Evolutionary conservation across 2,113 vertebrate species (phyloP).

Genomic region (Peromyscus leucopus): DNA sequence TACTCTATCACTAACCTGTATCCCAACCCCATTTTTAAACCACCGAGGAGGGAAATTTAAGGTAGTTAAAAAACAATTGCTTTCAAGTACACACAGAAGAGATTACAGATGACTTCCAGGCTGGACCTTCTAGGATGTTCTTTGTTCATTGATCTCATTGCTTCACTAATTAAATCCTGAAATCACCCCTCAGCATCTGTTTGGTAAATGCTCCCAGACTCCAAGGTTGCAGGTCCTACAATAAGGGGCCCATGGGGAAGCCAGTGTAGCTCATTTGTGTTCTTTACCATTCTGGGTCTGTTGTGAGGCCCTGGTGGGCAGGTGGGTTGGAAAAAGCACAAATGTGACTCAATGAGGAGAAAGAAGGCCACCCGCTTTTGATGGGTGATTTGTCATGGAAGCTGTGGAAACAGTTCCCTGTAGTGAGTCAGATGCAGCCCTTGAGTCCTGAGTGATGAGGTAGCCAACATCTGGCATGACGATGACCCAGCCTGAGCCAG

Average conservation of each 20-base stretch:
- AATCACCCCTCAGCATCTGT: not conserved
- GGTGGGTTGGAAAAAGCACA: not conserved
- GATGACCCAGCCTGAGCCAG: not conserved
- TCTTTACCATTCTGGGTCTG: not conserved
- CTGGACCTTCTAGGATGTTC: not conserved
- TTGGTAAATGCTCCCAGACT: not conserved
- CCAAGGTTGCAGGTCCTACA: not conserved
- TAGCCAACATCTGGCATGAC: not conserved
- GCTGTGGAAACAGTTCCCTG: not conserved
- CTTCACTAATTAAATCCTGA: not conserved
- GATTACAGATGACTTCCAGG: not conserved
- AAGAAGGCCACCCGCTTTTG: not conserved
- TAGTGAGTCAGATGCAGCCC: not conserved
- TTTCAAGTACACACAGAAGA: conserved; percentile 6
- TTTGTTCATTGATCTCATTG: not conserved
- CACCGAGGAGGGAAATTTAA: not conserved
- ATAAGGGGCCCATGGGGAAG: not conserved
- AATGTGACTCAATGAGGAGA: not conserved
- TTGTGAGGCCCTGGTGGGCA: not conserved
- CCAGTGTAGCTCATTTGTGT: not conserved
- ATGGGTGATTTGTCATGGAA: not conserved
- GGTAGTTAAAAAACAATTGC: not conserved
- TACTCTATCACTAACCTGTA: not conserved
- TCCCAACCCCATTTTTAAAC: not conserved
- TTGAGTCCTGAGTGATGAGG: conserved; percentile 11